Conservation (phyloP, 2,113 vertebrate genomes). For the Malurus elegans region DNA sequence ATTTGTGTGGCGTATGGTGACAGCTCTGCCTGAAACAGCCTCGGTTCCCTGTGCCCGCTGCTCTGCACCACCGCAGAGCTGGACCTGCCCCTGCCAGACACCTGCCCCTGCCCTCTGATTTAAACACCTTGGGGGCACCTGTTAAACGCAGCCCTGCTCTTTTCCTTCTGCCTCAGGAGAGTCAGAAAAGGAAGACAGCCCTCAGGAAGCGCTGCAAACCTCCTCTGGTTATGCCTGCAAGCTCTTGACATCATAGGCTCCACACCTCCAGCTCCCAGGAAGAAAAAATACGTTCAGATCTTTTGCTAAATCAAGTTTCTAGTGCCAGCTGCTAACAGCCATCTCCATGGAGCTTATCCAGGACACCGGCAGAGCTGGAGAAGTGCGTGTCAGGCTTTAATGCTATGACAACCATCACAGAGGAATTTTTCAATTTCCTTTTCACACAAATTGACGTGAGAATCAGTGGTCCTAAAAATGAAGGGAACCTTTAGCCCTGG, state of each 20-base stretch:
- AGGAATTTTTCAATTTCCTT: conserved; percentile 35
- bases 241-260: background rate
- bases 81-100: background rate
- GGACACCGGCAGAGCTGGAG: background rate
- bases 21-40: background rate
- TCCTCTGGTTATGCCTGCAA: background rate
- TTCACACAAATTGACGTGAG: background rate
- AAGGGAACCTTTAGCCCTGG: background rate
- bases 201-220: background rate
- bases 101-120: background rate
- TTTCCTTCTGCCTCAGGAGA: background rate
- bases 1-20: accelerated
- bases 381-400: background rate
- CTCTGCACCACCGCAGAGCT: background rate
- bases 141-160: background rate
- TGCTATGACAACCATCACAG: background rate
- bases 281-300: background rate
- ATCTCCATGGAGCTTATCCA: background rate
- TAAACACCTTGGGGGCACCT: background rate
- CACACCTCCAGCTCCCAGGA: background rate
- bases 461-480: background rate
- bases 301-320: background rate
- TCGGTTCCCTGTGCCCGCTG: background rate
- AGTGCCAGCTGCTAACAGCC: background rate
- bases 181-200: background rate